Conservation (phyloP, 2,113 vertebrate genomes). For the Melanotaenia duboulayi region DNA sequence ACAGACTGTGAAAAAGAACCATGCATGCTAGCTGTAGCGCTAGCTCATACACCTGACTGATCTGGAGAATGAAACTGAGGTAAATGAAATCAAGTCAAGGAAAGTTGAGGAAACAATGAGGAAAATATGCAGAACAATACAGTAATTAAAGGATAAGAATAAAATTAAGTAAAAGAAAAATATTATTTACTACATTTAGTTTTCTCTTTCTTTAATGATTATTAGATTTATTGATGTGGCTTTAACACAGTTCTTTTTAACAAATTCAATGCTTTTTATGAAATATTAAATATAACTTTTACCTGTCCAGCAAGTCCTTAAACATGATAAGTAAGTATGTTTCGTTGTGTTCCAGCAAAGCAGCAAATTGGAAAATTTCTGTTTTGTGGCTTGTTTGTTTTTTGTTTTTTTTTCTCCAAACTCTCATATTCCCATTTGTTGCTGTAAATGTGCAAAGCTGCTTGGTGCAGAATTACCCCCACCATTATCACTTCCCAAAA, state of each 20-base stretch:
- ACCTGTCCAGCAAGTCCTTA: not conserved
- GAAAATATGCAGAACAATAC: not conserved
- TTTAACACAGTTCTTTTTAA: not conserved
- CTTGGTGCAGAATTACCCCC: too few relatives aligned
- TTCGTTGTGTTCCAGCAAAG: too few relatives aligned
- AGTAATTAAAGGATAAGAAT: not conserved
- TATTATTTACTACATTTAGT: too few relatives aligned
- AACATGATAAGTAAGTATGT: not conserved
- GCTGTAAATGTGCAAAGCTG: not conserved
- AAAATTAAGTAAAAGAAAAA: not conserved
- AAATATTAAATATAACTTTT: not conserved
- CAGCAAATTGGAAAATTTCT: slow-evolving; percentile 12
- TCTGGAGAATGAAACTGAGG: slow-evolving; percentile 41
- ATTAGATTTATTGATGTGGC: not conserved
- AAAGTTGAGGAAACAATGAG: slow-evolving; percentile 4
- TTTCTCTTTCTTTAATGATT: not conserved
- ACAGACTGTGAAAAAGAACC: slow-evolving; percentile 53
- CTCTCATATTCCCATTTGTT: slow-evolving; percentile 15
- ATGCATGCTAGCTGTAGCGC: slow-evolving; percentile 30
- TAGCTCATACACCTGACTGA: slow-evolving; percentile 60
- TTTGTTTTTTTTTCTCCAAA: not conserved
- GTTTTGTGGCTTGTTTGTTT: too few relatives aligned
- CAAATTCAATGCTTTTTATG: too few relatives aligned
- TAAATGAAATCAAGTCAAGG: slow-evolving; percentile 45
- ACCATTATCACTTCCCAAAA: too few relatives aligned